phyloP scores from a whole-genome alignment of 2,797 vertebrate species.

The Sebastes minor region DNA sequence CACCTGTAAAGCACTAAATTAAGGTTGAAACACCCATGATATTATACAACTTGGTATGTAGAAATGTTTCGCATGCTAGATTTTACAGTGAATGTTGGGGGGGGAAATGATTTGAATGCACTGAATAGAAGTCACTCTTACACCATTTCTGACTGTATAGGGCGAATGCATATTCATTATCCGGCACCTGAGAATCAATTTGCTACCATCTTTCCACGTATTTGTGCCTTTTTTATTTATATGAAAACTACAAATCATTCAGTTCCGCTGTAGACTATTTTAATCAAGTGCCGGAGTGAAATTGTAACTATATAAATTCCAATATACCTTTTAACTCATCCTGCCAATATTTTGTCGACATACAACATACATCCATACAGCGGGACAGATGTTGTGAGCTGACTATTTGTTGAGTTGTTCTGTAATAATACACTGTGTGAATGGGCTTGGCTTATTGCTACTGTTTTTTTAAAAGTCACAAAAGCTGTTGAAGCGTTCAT shows the following conservation, averaged over 20 bases:
- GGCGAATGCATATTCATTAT: neutral
- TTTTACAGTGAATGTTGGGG: neutral
- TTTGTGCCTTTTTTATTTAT: slow-evolving; percentile 53
- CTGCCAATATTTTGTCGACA: slow-evolving; percentile 27
- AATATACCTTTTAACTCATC: neutral
- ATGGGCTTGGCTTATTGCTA: neutral
- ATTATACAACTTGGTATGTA: neutral
- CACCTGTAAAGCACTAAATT: slow-evolving; percentile 28
- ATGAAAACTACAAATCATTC: neutral
- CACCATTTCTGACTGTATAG: neutral
- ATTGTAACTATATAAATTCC: neutral
- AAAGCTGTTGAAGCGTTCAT: slow-evolving; percentile 6
- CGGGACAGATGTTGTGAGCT: neutral
- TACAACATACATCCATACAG: neutral
- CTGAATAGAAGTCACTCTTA: slow-evolving; percentile 1
- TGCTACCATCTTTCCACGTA: neutral
- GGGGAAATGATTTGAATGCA: neutral
- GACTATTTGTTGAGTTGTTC: neutral
- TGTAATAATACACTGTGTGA: slow-evolving; percentile 10
- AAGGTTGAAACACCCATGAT: neutral
- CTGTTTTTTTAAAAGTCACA: neutral
- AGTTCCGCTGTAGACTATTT: neutral
- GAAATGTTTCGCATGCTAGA: neutral
- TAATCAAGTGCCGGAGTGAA: slow-evolving; percentile 32
- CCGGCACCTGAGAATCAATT: neutral